phyloP scores from a whole-genome alignment of 2,113 vertebrate genomes.

The Echinops telfairi region DNA sequence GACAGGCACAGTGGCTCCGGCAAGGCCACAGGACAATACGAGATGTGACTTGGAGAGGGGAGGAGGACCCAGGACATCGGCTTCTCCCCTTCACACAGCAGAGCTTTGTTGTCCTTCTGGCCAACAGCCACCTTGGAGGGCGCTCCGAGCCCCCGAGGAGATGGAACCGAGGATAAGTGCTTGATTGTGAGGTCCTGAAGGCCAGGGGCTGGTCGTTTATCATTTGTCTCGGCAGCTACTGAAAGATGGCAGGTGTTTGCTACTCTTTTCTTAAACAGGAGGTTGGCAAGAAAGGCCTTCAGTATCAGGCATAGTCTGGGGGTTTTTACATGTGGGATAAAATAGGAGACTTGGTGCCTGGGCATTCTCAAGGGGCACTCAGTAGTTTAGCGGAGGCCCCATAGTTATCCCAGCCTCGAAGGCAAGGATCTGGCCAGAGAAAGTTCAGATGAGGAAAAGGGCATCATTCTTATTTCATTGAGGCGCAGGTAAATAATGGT shows the following conservation, averaged over 20 bases:
- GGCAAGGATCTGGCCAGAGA: not conserved
- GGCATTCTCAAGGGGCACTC: not conserved
- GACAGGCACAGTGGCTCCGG: not conserved
- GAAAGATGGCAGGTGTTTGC: slow-evolving; percentile 36
- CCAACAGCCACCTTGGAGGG: slow-evolving; percentile 13
- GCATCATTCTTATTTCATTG: not conserved
- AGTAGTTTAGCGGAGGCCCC: not conserved
- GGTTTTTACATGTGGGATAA: not conserved
- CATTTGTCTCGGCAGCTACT: not conserved
- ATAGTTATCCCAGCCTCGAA: not conserved
- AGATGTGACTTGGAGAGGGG: slow-evolving; percentile 10
- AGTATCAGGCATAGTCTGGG: not conserved
- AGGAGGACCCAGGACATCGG: not conserved
- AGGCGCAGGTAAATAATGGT: not conserved
- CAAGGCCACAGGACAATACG: not conserved
- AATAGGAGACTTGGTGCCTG: not conserved
- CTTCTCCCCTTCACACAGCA: not conserved
- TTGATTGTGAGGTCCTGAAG: slow-evolving; percentile 35
- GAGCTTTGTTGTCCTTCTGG: slow-evolving; percentile 63
- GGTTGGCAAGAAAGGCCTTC: not conserved
- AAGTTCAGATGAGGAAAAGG: slow-evolving; percentile 11
- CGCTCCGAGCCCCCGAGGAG: slow-evolving; percentile 23
- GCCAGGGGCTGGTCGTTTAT: not conserved
- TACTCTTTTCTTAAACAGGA: not conserved
- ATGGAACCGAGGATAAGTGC: slow-evolving; percentile 36